Evolutionary conservation across 2,888 invertebrate species (phyloP).

Genomic region (Drosophila neutralis): DNA sequence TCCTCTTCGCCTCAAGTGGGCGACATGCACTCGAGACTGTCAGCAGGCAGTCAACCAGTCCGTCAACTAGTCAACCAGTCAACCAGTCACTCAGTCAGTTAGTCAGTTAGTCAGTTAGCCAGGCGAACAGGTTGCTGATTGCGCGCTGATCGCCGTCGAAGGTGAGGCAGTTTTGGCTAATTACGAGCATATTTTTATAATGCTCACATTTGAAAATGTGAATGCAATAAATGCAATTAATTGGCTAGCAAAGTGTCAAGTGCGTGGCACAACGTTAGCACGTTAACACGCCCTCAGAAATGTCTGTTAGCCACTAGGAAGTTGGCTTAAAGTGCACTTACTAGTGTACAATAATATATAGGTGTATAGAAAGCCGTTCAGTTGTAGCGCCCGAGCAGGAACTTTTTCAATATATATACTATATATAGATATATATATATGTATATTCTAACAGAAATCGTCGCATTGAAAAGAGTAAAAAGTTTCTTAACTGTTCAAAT

Average conservation of each 20-base stretch:
- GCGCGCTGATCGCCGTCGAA: slow-evolving; percentile 25
- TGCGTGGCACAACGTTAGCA: slow-evolving; percentile 31
- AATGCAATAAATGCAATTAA: slow-evolving; percentile 29
- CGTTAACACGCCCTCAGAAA: slow-evolving; percentile 31
- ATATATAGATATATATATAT: not conserved
- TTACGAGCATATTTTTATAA: slow-evolving; percentile 22
- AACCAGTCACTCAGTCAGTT: slow-evolving; percentile 1
- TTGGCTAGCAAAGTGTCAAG: slow-evolving; percentile 50
- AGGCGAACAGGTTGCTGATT: slow-evolving; percentile 27
- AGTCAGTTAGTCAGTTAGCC: not conserved
- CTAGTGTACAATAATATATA: not conserved
- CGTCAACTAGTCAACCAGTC: slow-evolving; percentile 1
- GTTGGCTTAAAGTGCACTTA: slow-evolving; percentile 10
- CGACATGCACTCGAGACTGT: slow-evolving; percentile 10
- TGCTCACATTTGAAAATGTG: slow-evolving; percentile 31
- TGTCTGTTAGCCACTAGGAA: slow-evolving; percentile 45
- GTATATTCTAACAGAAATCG: not conserved
- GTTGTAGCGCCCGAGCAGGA: not conserved
- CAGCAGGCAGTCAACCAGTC: slow-evolving; percentile 8
- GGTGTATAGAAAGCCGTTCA: not conserved
- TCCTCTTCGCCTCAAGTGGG: slow-evolving; percentile 12
- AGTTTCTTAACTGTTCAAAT: no score
- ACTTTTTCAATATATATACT: not conserved
- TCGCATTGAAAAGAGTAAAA: not conserved
- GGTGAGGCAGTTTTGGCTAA: slow-evolving; percentile 47